phyloP scores from a whole-genome alignment of 2,113 vertebrate genomes.

The Mixornis gularis region DNA sequence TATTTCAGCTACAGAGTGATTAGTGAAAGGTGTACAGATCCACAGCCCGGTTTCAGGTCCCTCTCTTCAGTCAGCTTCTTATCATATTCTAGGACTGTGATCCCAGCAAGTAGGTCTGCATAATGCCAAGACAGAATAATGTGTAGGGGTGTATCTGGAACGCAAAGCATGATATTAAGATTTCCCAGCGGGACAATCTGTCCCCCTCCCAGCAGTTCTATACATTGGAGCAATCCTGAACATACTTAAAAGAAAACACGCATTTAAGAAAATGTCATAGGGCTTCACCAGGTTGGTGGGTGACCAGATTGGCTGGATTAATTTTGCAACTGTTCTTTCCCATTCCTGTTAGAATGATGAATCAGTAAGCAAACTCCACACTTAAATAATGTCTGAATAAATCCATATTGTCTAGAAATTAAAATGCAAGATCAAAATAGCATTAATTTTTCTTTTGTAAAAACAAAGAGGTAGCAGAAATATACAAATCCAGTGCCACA shows the following conservation, averaged over 20 bases:
- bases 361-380: background rate
- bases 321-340: background rate
- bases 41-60: background rate
- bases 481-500: background rate
- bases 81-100: background rate
- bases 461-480: background rate
- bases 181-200: background rate
- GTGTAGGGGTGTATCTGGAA: background rate
- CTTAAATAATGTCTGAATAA: background rate
- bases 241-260: background rate
- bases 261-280: background rate
- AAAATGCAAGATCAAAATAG: background rate
- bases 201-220: background rate
- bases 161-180: background rate
- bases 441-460: background rate
- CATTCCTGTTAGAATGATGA: background rate
- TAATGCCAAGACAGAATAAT: background rate
- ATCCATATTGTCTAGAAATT: background rate
- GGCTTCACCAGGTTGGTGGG: background rate
- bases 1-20: background rate
- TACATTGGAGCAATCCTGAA: background rate
- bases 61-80: background rate
- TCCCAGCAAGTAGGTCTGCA: background rate
- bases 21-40: background rate
- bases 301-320: background rate